These are phyloP conservation scores for Drosophila dives DNA, from an alignment of 2,888 invertebrate species.

Conservation along the genomic window DNA sequence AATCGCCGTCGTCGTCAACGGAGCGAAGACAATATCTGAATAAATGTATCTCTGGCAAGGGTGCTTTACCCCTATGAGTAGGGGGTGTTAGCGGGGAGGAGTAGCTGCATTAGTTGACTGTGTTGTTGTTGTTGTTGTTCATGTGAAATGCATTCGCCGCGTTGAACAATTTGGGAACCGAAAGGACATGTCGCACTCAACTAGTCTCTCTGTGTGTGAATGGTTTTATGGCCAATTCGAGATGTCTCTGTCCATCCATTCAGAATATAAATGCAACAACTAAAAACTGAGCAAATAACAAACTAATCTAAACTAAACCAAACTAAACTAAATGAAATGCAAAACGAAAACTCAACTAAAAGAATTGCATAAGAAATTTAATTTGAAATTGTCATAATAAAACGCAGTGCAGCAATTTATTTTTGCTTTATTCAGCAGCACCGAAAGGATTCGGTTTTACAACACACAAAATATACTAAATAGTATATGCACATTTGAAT, in stretches of 20 bases:
- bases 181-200: constrained; percentile 5
- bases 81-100: not conserved
- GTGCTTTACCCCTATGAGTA: not conserved
- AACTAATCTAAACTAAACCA: constrained; percentile 17
- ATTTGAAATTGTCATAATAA: constrained; percentile 77
- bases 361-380: constrained; percentile 73
- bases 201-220: constrained; percentile 4
- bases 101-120: constrained; percentile 1
- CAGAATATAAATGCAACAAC: constrained; percentile 48
- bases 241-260: constrained; percentile 61
- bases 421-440: constrained; percentile 58
- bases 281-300: constrained; percentile 3
- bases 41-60: constrained; percentile 15
- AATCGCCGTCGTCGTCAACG: constrained; percentile 52
- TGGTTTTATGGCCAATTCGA: constrained; percentile 44
- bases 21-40: constrained; percentile 70
- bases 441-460: constrained; percentile 23
- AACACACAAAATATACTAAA: constrained; percentile 8
- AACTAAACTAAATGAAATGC: constrained; percentile 16
- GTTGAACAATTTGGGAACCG: constrained; percentile 14
- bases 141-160: constrained; percentile 16
- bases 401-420: constrained; percentile 56
- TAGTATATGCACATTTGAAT: constrained; percentile 3
- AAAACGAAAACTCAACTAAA: constrained; percentile 27
- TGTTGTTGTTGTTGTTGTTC: not conserved